Evolutionary conservation across 2,797 vertebrate species (phyloP), one percentile per base, ranked within the genome.

Genomic region (Austrolebias charrua): DNA sequence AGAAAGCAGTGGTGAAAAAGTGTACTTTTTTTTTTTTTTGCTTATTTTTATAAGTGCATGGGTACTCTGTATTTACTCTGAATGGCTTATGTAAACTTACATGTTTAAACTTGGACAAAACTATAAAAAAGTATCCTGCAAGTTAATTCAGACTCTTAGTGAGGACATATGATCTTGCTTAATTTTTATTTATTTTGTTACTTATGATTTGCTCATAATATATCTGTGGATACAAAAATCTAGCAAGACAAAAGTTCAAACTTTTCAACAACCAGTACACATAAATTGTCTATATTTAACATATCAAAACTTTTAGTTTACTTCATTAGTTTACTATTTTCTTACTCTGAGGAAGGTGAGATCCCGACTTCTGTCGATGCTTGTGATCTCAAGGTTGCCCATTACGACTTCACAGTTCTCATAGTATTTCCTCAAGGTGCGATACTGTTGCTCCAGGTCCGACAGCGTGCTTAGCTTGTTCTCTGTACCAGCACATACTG

Each of bases 301-400:
- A 52, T 18, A 2, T 43, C 0, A 7, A 4, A 5, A 50, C 2
- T 33, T 18, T 28, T 5, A 46, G 31, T 69, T 53, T 12, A 45
- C 9, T 40, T 19, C 9, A 38, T 63, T 3, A 5, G 51, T 9
- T 55, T 24, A 18, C 38, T 43, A 11, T 9, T 29, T 16, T 12
- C 90, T 89, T 93, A 98, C 96, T 91, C 94, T 88, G 62, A 98
- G 92, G 81, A 98, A 98, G 76, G 95, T 96, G 79, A 98, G 95
- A 88, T 98, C 94, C 20, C 95, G 90, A 80, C 94, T 96, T 85
- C 94, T 96, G 84, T 96, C 96, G 1, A 98, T 98, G 93, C 95
- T 98, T 72, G 97, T 98, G 89, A 98, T 98, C 90, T 98, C 97
- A 70, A 98, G 92, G 92, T 98, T 98, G 53, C 97, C 97, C 97